phyloP scores from a whole-genome alignment of 2,797 vertebrate species.

The Scolopax bukidnonensis region DNA sequence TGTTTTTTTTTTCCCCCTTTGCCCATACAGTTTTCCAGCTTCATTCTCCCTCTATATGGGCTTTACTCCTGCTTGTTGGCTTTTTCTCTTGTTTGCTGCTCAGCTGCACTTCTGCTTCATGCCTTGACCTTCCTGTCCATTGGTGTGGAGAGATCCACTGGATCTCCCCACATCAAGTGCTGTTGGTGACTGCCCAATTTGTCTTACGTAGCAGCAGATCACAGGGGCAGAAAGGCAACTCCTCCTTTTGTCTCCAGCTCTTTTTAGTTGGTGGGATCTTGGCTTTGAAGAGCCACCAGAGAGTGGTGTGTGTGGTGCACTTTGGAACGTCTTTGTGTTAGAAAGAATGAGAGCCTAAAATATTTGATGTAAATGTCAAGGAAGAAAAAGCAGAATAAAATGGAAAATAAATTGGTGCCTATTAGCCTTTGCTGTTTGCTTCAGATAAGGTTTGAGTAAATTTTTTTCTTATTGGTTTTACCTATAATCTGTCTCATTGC shows the following conservation, averaged over 20 bases:
- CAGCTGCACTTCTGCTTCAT: neutral
- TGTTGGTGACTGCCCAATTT: neutral
- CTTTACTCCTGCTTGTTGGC: neutral
- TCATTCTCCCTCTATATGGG: neutral
- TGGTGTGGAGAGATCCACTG: neutral
- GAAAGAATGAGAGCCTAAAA: neutral
- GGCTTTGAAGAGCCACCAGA: neutral
- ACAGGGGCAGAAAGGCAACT: neutral
- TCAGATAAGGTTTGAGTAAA: neutral
- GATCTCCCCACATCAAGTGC: neutral
- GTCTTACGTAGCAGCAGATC: fast-evolving
- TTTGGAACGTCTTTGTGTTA: neutral
- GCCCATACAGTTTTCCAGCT: neutral
- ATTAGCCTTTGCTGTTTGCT: neutral
- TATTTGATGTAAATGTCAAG: neutral
- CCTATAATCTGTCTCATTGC: neutral
- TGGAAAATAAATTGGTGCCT: neutral
- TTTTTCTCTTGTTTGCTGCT: neutral
- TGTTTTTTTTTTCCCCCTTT: neutral
- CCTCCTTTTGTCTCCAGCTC: neutral
- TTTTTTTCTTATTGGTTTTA: neutral
- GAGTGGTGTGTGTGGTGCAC: neutral
- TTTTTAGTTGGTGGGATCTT: neutral
- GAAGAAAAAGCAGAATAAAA: neutral
- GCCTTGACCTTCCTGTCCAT: fast-evolving